These are phyloP conservation scores for Scolopax rusticola DNA, from an alignment of 2,797 vertebrate genomes.

Conservation along the genomic window DNA sequence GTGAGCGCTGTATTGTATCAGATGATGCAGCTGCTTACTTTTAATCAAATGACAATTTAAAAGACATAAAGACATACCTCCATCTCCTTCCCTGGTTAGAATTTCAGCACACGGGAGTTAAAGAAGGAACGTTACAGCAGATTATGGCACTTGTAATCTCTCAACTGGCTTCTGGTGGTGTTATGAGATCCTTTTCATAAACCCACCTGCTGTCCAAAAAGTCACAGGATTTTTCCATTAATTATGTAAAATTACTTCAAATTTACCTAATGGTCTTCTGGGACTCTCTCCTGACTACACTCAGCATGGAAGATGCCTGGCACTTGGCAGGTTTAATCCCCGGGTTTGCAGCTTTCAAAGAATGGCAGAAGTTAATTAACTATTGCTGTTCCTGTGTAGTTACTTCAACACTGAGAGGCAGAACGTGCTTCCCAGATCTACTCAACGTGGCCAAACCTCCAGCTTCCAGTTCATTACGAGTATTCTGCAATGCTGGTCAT, in stretches of 20 bases:
- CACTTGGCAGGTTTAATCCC: not conserved
- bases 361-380: conserved; percentile 2
- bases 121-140: not conserved
- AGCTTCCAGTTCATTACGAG: not conserved
- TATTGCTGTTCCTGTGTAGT: not conserved
- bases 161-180: not conserved
- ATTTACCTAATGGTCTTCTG: conserved; percentile 6
- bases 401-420: not conserved
- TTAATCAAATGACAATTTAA: conserved; percentile 65
- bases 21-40: conserved; percentile 61
- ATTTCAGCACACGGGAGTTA: not conserved
- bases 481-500: not conserved
- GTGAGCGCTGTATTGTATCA: conserved; percentile 12
- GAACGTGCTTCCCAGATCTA: not conserved
- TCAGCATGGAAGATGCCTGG: not conserved
- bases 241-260: conserved; percentile 13
- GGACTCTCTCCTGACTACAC: not conserved
- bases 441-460: not conserved
- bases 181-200: conserved; percentile 14
- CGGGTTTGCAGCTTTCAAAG: not conserved
- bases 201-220: conserved; percentile 23
- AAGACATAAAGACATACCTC: conserved; percentile 18
- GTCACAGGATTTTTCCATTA: conserved; percentile 23
- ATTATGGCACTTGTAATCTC: conserved; percentile 27
- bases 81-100: not conserved